These are phyloP conservation scores for Lanius ludovicianus DNA, from an alignment of 2,113 vertebrate genomes.

Conservation along the genomic window DNA sequence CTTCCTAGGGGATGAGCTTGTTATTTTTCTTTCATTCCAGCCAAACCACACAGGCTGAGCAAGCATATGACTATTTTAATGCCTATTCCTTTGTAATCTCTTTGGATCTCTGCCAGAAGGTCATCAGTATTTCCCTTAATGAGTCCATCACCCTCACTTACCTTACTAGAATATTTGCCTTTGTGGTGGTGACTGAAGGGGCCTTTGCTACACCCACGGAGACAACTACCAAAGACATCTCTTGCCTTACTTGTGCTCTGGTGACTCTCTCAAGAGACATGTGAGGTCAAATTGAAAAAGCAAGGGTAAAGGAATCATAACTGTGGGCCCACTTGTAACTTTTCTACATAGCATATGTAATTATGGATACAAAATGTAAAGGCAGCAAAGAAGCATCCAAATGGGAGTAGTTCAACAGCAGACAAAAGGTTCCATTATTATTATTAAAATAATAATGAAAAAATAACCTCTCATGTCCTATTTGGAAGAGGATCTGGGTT, in stretches of 20 bases:
- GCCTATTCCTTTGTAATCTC: not conserved
- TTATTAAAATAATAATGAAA: not conserved
- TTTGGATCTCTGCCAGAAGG: not conserved
- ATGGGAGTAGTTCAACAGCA: not conserved
- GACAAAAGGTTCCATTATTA: not conserved
- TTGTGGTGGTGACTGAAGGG: not conserved
- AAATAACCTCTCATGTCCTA: not conserved
- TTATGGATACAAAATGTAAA: not conserved
- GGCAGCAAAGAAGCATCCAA: not conserved
- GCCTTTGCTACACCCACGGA: not conserved
- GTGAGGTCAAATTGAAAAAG: not conserved
- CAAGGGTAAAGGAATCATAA: not conserved
- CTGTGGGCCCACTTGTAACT: accelerated
- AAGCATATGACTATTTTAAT: conserved; percentile 4
- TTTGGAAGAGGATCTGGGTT: not conserved
- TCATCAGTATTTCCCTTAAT: not conserved
- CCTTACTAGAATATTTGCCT: not conserved
- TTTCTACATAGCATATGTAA: not conserved
- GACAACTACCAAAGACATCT: not conserved
- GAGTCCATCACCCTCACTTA: not conserved
- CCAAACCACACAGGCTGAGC: not conserved
- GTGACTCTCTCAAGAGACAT: not conserved
- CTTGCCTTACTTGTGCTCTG: not conserved
- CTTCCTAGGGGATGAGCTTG: not conserved
- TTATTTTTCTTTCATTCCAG: not conserved